These are phyloP conservation scores for Pemphredon lugubris DNA, from an alignment of 2,888 invertebrate species.

Conservation along the genomic window DNA sequence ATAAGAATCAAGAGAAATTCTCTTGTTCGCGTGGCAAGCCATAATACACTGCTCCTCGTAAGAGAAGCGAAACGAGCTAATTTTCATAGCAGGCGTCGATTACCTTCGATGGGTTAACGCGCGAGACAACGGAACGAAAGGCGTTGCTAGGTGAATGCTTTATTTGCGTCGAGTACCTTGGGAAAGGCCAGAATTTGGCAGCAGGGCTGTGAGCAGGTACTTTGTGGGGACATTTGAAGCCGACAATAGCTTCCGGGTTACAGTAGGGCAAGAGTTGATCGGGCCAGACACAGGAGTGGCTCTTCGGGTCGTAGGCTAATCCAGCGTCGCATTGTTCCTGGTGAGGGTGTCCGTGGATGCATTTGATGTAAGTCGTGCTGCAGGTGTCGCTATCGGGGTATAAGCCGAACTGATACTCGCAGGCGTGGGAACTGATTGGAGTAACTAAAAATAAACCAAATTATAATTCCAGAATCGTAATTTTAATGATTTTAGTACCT, in stretches of 20 bases:
- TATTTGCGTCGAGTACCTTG: too few relatives aligned
- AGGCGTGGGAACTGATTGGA: conserved; percentile 90
- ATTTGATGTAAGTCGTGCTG: conserved; percentile 93
- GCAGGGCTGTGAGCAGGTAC: conserved; percentile 90
- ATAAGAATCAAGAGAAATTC: too few relatives aligned
- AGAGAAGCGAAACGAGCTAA: too few relatives aligned
- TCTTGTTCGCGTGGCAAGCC: too few relatives aligned
- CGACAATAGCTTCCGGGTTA: conserved; percentile 95
- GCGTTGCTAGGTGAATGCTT: too few relatives aligned
- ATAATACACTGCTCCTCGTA: too few relatives aligned
- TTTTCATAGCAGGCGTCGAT: too few relatives aligned
- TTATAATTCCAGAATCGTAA: background rate
- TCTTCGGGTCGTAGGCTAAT: conserved; percentile 93
- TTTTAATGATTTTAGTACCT: too few relatives aligned
- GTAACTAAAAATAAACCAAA: conserved; percentile 83
- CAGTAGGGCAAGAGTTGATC: conserved; percentile 93
- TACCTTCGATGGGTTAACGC: too few relatives aligned
- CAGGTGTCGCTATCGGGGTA: conserved; percentile 91
- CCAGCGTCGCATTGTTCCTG: conserved; percentile 93
- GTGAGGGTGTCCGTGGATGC: conserved; percentile 90
- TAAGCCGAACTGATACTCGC: conserved; percentile 94
- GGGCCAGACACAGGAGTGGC: conserved; percentile 96
- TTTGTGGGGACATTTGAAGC: conserved; percentile 95
- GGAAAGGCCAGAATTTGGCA: conserved; percentile 96
- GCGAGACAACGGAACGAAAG: too few relatives aligned